Conservation (phyloP, 1,140 invertebrate species). For the Charaxes varanes region DNA sequence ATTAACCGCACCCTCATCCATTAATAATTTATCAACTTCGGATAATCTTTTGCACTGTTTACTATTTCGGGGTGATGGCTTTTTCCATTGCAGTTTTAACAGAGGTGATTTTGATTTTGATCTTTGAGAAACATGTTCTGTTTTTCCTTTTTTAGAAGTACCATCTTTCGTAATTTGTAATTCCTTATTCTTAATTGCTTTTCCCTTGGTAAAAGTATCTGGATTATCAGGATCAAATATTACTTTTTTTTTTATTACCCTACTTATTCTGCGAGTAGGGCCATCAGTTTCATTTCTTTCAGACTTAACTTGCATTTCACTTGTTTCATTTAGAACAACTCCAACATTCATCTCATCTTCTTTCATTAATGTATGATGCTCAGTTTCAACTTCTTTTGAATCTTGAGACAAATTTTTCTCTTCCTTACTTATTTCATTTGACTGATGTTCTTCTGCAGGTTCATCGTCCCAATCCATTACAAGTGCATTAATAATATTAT, state of each 20-base stretch:
- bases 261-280: slow-evolving; percentile 54
- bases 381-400: slow-evolving; percentile 21
- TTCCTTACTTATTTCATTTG: slow-evolving; percentile 25
- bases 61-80: slow-evolving; percentile 52
- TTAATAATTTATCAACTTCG: slow-evolving; percentile 85
- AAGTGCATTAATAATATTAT: slow-evolving; percentile 53
- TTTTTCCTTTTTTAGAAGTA: slow-evolving; percentile 45
- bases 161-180: slow-evolving; percentile 30
- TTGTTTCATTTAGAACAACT: slow-evolving; percentile 32
- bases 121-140: slow-evolving; percentile 29
- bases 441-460: slow-evolving; percentile 21
- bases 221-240: slow-evolving; percentile 82
- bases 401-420: slow-evolving; percentile 18
- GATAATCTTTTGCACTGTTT: slow-evolving; percentile 76
- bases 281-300: slow-evolving; percentile 45
- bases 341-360: slow-evolving; percentile 26
- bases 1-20: slow-evolving; percentile 90
- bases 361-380: slow-evolving; percentile 16
- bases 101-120: slow-evolving; percentile 53
- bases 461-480: slow-evolving; percentile 67
- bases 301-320: slow-evolving; percentile 31
- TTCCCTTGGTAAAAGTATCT: slow-evolving; percentile 67
- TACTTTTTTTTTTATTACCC: slow-evolving; percentile 80
- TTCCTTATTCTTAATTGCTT: slow-evolving; percentile 46
- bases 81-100: slow-evolving; percentile 61